Base-by-base conservation (phyloP, 2,113 vertebrate species). In the Siphamia tubifer region DNA sequence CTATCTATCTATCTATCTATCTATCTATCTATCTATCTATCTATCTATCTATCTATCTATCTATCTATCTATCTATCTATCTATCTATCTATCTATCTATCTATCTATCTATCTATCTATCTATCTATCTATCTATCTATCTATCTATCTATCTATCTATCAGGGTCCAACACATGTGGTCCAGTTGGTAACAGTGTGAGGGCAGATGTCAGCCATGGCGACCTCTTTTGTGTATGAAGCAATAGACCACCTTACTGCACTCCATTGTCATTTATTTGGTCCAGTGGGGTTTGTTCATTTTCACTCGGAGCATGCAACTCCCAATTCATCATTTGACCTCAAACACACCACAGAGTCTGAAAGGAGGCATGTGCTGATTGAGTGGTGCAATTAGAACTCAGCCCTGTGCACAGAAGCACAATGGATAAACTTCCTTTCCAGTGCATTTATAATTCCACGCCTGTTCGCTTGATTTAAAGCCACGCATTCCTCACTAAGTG, bases 261-360 rank as follows among this genome's bases (percentile, higher is more conserved):
- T 88, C 90, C 63, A 94, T 95, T 96, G 93, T 95, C 86, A 94
- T 95, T 94, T 89, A 93, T 83, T 81, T 64, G 86, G 69, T 83
- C 72, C 79, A 44, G 42, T 40, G 81, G 90, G 82, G 62, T 74
- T 84, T 80, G 78, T 85, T 87, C 47, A 69, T 81, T 79, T 93
- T 82, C 74, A 87, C 81, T 52, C 64, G 9, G 49, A 62, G 58
- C 30, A 30, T 8, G 35, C 51, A 40, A 62, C 28, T 56, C 47
- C 30, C 57, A 51, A 16, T 61, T 3, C 64, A 44, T 78, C 58
- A 68, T 53, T 17, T 0, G 8, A 21, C n/a, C 42, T 36, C 24
- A 44, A 42, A 49, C 30, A 16, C 48, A 49, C 1, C 13, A 25
- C 13, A 36, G 19, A 49, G 47, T 4, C 8, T 21, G 51, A n/a